phyloP scores from a whole-genome alignment of 2,888 invertebrate species.

The Argyresthia albistria region DNA sequence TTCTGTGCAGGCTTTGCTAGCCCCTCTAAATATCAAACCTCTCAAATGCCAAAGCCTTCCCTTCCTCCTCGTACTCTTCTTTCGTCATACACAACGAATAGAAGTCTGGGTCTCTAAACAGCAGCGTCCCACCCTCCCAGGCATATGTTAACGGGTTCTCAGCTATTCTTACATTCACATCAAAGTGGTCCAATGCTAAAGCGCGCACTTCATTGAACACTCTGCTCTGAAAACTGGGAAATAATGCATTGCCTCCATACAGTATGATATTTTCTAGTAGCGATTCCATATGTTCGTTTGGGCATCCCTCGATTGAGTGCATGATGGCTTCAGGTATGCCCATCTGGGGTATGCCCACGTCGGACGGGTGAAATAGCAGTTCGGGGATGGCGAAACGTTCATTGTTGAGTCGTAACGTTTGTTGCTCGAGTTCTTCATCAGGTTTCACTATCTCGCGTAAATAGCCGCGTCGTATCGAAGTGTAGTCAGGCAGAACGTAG shows the following conservation, averaged over 20 bases:
- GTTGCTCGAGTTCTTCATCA: slow-evolving; percentile 72
- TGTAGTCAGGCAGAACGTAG: slow-evolving; percentile 97
- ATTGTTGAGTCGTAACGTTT: slow-evolving; percentile 90
- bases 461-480: slow-evolving; percentile 87
- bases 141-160: slow-evolving; percentile 85
- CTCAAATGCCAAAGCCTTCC: slow-evolving; percentile 72
- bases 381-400: slow-evolving; percentile 97
- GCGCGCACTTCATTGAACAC: slow-evolving; percentile 79
- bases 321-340: slow-evolving; percentile 93
- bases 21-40: slow-evolving; percentile 64
- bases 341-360: slow-evolving; percentile 92
- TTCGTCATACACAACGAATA: slow-evolving; percentile 80
- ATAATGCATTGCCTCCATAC: slow-evolving; percentile 84
- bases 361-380: slow-evolving; percentile 93
- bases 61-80: slow-evolving; percentile 93
- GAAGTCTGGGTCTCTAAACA: slow-evolving; percentile 83
- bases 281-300: slow-evolving; percentile 81
- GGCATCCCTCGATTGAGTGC: slow-evolving; percentile 81
- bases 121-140: slow-evolving; percentile 89
- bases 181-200: slow-evolving; percentile 82
- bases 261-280: slow-evolving; percentile 88
- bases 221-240: slow-evolving; percentile 86
- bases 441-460: slow-evolving; percentile 46
- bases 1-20: slow-evolving; percentile 19
- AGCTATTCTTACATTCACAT: slow-evolving; percentile 76